phyloP scores from a whole-genome alignment of 2,888 invertebrate species.

The Cinara cedri region DNA sequence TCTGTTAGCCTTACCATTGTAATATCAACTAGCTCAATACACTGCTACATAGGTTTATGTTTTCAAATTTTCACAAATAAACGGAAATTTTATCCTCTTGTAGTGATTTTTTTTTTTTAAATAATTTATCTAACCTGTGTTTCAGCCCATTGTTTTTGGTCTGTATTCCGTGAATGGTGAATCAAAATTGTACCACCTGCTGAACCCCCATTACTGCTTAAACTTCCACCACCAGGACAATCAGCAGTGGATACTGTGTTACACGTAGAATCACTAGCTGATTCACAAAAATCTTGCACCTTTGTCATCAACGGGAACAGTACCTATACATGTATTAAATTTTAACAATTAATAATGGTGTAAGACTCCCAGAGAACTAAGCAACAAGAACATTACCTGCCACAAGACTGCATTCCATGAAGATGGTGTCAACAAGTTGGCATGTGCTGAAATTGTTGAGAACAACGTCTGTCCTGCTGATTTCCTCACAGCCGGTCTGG shows the following conservation, averaged over 20 bases:
- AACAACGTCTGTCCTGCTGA: constrained; percentile 97
- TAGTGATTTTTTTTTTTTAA: no score
- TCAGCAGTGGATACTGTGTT: constrained; percentile 4
- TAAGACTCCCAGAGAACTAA: no score
- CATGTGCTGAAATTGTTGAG: constrained; percentile 96
- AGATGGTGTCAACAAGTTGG: constrained; percentile 80
- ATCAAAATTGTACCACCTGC: constrained; percentile 93
- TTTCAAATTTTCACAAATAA: no score
- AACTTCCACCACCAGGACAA: constrained; percentile 63
- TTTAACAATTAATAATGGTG: no score
- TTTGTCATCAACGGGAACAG: constrained; percentile 86
- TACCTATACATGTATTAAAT: constrained; percentile 66
- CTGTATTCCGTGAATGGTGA: constrained; percentile 97
- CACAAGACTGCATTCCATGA: constrained; percentile 95
- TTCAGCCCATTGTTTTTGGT: constrained; percentile 99
- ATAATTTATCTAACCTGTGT: constrained; percentile 78
- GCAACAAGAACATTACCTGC: constrained; percentile 68
- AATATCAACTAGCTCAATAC: no score
- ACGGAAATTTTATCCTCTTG: no score
- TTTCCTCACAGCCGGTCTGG: constrained; percentile 93
- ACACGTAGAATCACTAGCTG: constrained; percentile 60
- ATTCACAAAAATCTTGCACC: constrained; percentile 78
- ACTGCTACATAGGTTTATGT: no score
- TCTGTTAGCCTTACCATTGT: no score
- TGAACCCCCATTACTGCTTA: constrained; percentile 70